These are phyloP conservation scores for Budorcas taxicolor DNA, from an alignment of 2,113 vertebrate genomes.

Conservation along the genomic window DNA sequence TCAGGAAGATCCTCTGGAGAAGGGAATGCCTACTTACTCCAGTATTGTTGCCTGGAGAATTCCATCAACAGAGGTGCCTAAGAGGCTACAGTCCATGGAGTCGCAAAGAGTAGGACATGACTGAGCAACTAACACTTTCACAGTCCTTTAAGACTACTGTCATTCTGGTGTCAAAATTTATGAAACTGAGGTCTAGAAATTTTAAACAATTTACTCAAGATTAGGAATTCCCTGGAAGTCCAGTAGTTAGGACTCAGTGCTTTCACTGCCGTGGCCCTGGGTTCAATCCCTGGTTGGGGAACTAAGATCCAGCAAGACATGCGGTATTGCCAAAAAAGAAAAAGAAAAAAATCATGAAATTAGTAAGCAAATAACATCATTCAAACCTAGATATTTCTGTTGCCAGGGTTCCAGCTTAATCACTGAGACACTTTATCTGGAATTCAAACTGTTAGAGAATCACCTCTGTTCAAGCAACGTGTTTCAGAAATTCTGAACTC, in stretches of 20 bases:
- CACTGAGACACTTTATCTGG: not conserved
- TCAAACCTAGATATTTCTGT: not conserved
- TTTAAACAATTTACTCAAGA: conserved; percentile 3
- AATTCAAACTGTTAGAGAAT: not conserved
- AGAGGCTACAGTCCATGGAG: not conserved
- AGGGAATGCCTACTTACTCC: not conserved
- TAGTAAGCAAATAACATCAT: not conserved
- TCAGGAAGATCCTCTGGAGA: not conserved
- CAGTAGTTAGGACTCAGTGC: not conserved
- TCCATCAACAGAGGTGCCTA: not conserved
- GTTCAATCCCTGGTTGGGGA: not conserved
- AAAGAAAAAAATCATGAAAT: not conserved
- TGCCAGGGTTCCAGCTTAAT: not conserved
- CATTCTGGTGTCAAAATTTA: not conserved
- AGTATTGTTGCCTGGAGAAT: not conserved
- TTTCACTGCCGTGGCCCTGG: not conserved
- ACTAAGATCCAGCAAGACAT: not conserved
- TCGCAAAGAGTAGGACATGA: accelerated
- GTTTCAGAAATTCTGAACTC: not conserved
- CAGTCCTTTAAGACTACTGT: not conserved
- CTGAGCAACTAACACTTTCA: not conserved
- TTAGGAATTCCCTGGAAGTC: not conserved
- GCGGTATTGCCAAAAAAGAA: accelerated
- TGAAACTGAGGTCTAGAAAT: not conserved
- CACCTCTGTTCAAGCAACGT: not conserved